These are phyloP conservation scores for Thymelicus lineola DNA, from an alignment of 2,888 invertebrate genomes.

Conservation along the genomic window DNA sequence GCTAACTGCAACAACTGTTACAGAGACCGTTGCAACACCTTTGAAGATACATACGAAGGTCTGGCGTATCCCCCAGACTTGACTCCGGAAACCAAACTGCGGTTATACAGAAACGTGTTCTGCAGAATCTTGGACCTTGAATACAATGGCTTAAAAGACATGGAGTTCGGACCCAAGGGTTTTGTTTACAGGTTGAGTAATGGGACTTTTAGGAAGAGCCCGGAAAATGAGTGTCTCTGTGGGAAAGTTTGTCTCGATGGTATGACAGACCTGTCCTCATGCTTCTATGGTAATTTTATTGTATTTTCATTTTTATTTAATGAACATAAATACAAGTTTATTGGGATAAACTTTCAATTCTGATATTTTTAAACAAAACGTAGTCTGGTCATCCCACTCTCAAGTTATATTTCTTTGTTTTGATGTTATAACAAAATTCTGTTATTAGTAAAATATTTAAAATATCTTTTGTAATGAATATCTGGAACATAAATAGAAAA, in stretches of 20 bases:
- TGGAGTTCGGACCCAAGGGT: slow-evolving; percentile 81
- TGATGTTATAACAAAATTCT: too few relatives aligned
- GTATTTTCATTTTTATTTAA: background rate
- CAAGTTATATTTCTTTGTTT: too few relatives aligned
- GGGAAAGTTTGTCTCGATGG: slow-evolving; percentile 82
- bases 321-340: too few relatives aligned
- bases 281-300: slow-evolving; percentile 88
- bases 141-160: slow-evolving; percentile 50
- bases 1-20: slow-evolving; percentile 36
- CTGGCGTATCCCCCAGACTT: slow-evolving; percentile 88
- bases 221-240: slow-evolving; percentile 88
- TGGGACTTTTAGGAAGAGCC: slow-evolving; percentile 85
- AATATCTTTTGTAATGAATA: too few relatives aligned
- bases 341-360: too few relatives aligned
- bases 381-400: too few relatives aligned
- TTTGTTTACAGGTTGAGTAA: slow-evolving; percentile 86
- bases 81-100: slow-evolving; percentile 76
- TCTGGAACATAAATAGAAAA: too few relatives aligned
- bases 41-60: slow-evolving; percentile 90
- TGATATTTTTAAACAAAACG: too few relatives aligned
- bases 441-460: too few relatives aligned
- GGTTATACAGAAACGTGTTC: slow-evolving; percentile 90
- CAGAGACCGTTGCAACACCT: slow-evolving; percentile 87
- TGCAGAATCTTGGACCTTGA: slow-evolving; percentile 87
- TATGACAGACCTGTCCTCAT: slow-evolving; percentile 88